A percentile compares a stretch with the other conserved stretches of the same genome.
Evolutionary conservation across 2,888 invertebrate species (phyloP).

Genomic region (Callyntrura sp.): DNA sequence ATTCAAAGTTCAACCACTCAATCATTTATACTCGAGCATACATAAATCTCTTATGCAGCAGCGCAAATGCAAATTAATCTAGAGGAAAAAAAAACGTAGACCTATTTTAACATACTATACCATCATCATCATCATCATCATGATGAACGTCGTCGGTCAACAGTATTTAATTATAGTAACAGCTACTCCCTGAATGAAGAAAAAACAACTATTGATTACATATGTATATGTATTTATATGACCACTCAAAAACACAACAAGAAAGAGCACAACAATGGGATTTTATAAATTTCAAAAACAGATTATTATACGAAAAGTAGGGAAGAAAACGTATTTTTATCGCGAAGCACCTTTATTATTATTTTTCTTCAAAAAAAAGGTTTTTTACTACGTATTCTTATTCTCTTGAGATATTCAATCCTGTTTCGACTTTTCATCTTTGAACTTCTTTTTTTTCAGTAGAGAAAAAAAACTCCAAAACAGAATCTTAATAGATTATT

Average conservation of each 20-base stretch:
- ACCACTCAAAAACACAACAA: neutral
- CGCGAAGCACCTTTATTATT: constrained; percentile 58
- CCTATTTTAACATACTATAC: neutral
- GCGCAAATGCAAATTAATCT: constrained; percentile 14
- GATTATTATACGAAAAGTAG: constrained; percentile 21
- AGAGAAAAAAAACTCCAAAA: neutral
- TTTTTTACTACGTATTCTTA: constrained; percentile 19
- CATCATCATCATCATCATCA: neutral
- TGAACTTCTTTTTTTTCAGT: neutral
- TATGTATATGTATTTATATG: neutral
- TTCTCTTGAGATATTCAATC: neutral
- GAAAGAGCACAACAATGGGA: constrained; percentile 33
- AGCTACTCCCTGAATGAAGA: constrained; percentile 64
- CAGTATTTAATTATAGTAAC: neutral
- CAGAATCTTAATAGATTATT: neutral
- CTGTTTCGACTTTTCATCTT: neutral
- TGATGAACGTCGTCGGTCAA: neutral
- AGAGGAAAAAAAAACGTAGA: neutral
- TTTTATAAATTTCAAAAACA: constrained; percentile 20
- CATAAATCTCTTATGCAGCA: neutral
- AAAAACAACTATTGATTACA: neutral
- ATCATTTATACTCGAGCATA: constrained; percentile 7
- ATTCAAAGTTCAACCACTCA: constrained; percentile 50
- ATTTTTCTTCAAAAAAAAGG: neutral
- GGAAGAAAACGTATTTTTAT: constrained; percentile 28